Evolutionary conservation across 2,888 invertebrate genomes (phyloP), one percentile per base, ranked within the genome.

Genomic region (Rugalucina vietnamica): DNA sequence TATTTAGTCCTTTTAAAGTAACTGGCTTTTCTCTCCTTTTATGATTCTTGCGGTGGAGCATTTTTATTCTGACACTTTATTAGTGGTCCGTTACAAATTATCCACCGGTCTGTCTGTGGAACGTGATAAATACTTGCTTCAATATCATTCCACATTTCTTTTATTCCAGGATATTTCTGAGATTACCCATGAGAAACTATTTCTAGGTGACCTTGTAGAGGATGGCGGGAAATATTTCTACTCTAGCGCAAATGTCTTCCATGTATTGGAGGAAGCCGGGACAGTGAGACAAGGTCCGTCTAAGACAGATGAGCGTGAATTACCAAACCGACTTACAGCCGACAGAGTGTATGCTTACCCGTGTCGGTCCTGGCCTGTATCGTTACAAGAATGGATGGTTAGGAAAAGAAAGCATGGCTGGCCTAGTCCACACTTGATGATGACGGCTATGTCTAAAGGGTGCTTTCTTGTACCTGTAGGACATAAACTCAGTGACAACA

Each of bases 381-480:
- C 39, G 24, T 5, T 43, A 1, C 24, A 3, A 24, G 43, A 14
- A 1, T 49, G 39, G 39, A 2, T 4, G 14, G 29, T 34, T 14
- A 14, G 72, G 36, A 24, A 72, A 5, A 65, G 12, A 18, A 12
- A 18, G 12, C 34, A 65, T 18, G 65, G 24, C 32, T 65, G 65
- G 65, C 65, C 65, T 1, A 21, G 3, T 34, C 2, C 3, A 10
- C 1, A 21, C 1, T 3, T 65, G 1, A 65, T 2, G 29, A 4
- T 8, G 4, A 1, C 34, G 3, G 32, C 65, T 2, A 65, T 12
- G 34, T 32, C 34, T 18, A 50, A 36, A 50, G 37, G 49, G 5
- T 37, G 43, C 21, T 79, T 79, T 32, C 32, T 79, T 18, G 60
- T 74, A 49, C 73, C 79, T 12, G 43, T 43, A 24, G 74, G 79